These are phyloP conservation scores for Lagocephalus sceleratus DNA, from an alignment of 2,797 vertebrate genomes.

Conservation along the genomic window DNA sequence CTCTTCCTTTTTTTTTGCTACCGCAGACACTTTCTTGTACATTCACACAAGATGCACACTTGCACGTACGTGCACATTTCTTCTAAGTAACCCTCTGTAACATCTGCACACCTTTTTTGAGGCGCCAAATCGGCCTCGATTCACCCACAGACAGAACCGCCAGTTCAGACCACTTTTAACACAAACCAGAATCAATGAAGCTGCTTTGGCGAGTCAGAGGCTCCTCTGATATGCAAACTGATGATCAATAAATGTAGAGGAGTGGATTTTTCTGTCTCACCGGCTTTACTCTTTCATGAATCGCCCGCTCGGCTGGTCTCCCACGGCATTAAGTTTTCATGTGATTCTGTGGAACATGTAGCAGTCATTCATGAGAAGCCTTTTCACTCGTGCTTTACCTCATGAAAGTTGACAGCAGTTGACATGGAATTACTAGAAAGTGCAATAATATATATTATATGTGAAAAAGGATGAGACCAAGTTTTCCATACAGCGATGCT, in stretches of 20 bases:
- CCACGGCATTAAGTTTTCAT: constrained; percentile 1
- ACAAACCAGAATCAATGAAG: no score
- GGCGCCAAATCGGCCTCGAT: constrained; percentile 14
- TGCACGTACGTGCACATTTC: constrained; percentile 21
- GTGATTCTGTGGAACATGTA: not conserved
- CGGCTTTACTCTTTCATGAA: not conserved
- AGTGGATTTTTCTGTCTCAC: not conserved
- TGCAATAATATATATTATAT: no score
- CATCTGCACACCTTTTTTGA: constrained; percentile 36
- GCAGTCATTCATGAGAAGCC: no score
- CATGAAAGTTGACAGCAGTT: no score
- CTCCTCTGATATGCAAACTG: not conserved
- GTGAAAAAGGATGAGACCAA: no score
- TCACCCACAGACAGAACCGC: not conserved
- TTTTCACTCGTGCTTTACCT: no score
- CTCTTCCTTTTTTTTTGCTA: not conserved
- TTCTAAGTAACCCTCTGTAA: constrained; percentile 11
- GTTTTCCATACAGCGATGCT: no score
- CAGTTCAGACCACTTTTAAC: not conserved
- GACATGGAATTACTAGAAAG: no score
- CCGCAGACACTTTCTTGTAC: not conserved
- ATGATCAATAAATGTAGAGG: not conserved
- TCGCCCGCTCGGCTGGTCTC: not conserved
- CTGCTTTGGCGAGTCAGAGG: no score
- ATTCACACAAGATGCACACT: constrained; percentile 11